Evolutionary conservation across 2,888 invertebrate species (phyloP), one percentile per base, ranked within the genome.

Genomic region (Drosophila cognata): DNA sequence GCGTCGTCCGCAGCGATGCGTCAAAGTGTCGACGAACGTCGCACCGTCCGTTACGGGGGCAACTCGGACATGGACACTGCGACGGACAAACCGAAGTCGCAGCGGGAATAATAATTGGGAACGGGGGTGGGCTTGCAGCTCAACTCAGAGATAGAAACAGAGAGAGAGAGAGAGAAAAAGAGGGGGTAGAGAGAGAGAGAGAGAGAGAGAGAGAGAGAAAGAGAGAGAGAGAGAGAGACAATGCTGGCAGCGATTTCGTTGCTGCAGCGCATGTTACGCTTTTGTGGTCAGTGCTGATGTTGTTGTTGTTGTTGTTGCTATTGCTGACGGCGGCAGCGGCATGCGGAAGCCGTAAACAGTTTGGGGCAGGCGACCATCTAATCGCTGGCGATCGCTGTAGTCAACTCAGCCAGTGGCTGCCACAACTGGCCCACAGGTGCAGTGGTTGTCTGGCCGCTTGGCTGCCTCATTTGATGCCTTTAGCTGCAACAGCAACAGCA

Each of bases 11-110:
- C 86, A 90, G 64, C 90, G 74, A 88, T 71, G 88, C 84, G 81
- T 90, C 88, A 84, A 84, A 84, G 84, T 90, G 84, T 84, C 90
- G 84, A 88, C 84, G 88, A 84, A 82, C 86, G 81, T 76, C 69
- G 59, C 64, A 46, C 16, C 56, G 55, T 38, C 31, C 29, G 43
- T 21, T 29, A 21, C 41, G 38, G 48, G 55, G 53, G 67, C 55
- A 56, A 29, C 50, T 46, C 25, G 18, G 52, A 38, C 21, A 52
- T 25, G 11, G 53, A 46, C 46, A 13, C 10, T 16, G 18, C 6
- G 43, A 25, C 6, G 56, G 38, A 28, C n/a, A 56, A 28, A 25
- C 51, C 33, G 33, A 52, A 71, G 61, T 71, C 43, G 51, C 69
- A 43, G 72, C 61, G 35, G 58, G 58, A 60, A 60, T 61, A 64